A percentile compares a stretch with the other conserved stretches of the same genome.
Conservation (phyloP, 2,888 invertebrate species). For the Synanthedon andrenaeformis region DNA sequence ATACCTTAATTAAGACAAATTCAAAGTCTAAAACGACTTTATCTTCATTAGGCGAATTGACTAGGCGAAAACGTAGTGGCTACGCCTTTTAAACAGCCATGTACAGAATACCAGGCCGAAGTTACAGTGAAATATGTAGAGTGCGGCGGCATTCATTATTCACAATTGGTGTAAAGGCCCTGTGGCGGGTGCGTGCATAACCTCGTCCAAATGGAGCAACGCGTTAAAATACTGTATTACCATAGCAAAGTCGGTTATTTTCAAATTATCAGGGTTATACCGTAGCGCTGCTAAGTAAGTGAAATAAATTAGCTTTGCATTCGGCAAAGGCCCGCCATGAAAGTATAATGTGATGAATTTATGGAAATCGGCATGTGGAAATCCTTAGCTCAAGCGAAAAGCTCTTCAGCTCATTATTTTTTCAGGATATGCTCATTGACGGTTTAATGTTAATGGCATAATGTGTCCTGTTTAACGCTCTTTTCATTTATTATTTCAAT, state of each 20-base stretch:
- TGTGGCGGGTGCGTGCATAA: conserved; percentile 6
- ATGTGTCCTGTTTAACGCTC: too few relatives aligned
- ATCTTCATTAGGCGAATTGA: too few relatives aligned
- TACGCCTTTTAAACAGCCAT: not conserved
- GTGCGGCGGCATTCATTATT: conserved; percentile 22
- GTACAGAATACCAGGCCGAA: conserved; percentile 8
- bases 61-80: too few relatives aligned
- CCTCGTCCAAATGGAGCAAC: conserved; percentile 5
- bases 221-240: conserved; percentile 15
- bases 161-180: conserved; percentile 17
- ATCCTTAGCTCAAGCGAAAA: not conserved
- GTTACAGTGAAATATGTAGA: conserved; percentile 17
- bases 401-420: too few relatives aligned
- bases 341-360: not conserved
- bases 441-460: too few relatives aligned
- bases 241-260: conserved; percentile 15
- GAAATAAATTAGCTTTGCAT: conserved; percentile 1
- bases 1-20: too few relatives aligned
- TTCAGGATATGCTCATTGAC: too few relatives aligned
- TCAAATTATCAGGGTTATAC: conserved; percentile 24
- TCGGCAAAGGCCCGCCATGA: not conserved
- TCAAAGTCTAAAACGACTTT: too few relatives aligned
- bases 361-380: not conserved
- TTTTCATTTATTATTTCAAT: too few relatives aligned
- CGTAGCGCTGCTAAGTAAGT: conserved; percentile 15